Percentiles rank a stretch among this genome's conserved stretches.
Conservation (phyloP, 1,140 invertebrate species). For the Meloidogyne hapla region DNA sequence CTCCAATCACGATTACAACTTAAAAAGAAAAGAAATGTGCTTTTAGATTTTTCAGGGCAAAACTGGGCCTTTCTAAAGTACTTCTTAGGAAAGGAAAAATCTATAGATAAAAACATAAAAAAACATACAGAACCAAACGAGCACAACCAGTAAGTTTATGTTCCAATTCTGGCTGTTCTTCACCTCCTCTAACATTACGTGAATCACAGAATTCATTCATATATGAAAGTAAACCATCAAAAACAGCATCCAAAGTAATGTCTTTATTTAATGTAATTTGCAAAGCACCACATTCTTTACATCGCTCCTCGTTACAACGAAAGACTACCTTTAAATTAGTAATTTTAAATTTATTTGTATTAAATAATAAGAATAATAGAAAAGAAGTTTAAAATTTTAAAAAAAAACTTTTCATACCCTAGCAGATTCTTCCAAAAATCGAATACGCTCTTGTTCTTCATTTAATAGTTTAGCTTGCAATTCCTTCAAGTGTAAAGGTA, state of each 20-base stretch:
- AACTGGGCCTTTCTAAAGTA: background rate
- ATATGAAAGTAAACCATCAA: background rate
- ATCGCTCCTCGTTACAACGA: background rate
- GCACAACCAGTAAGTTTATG: background rate
- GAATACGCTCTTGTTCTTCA: slow-evolving; percentile 71
- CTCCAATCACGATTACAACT: slow-evolving; percentile 15
- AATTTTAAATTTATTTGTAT: background rate
- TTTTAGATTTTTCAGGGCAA: no score
- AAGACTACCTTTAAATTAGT: slow-evolving; percentile 2
- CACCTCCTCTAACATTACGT: background rate
- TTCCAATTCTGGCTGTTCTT: background rate
- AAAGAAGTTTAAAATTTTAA: background rate
- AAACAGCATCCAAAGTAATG: slow-evolving; percentile 8
- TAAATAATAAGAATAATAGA: no score
- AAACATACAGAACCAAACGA: slow-evolving; percentile 5
- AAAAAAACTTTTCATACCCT: background rate
- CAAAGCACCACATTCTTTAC: background rate
- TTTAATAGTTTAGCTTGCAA: slow-evolving; percentile 71
- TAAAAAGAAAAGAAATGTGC: background rate
- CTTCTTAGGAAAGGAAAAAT: background rate
- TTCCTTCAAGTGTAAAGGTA: slow-evolving; percentile 46
- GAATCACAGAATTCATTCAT: background rate
- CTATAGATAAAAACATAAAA: background rate
- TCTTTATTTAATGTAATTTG: background rate
- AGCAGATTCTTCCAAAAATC: slow-evolving; percentile 65